Percentiles rank a stretch among this genome's conserved stretches.
Evolutionary conservation across 2,797 vertebrate genomes (phyloP).

Genomic region (Pagetopsis macropterus): DNA sequence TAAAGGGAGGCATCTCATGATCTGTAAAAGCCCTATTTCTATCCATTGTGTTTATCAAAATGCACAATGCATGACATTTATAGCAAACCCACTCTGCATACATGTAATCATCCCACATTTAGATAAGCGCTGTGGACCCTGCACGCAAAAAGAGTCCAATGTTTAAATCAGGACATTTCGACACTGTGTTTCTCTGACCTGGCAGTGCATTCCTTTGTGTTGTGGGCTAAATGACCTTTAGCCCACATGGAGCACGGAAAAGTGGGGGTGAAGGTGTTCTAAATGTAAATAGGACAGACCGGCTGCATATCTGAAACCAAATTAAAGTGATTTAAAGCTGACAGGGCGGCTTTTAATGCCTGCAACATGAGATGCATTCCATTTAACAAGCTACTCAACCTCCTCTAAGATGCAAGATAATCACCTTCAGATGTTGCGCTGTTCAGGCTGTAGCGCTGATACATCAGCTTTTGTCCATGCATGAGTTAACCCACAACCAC

Average conservation of each 20-base stretch:
- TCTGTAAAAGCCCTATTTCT: constrained; percentile 9
- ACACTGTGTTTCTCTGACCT: constrained; percentile 3
- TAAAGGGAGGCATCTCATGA: not conserved
- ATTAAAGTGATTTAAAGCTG: constrained; percentile 38
- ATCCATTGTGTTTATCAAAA: not conserved
- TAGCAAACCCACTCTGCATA: not conserved
- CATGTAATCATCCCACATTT: constrained; percentile 53
- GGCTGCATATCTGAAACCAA: constrained; percentile 41
- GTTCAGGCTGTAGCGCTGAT: not conserved
- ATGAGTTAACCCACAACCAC: not conserved
- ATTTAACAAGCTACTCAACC: not conserved
- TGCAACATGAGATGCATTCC: constrained; percentile 21
- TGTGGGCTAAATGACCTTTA: constrained; percentile 46
- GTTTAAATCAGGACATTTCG: constrained; percentile 5
- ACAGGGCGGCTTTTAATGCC: constrained; percentile 13
- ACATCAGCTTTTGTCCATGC: not conserved
- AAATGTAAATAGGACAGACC: constrained; percentile 22
- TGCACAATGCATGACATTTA: not conserved
- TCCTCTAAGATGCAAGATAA: not conserved
- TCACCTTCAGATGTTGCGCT: not conserved
- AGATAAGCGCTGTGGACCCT: constrained; percentile 10
- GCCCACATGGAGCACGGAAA: constrained; percentile 39
- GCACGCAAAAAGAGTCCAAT: not conserved
- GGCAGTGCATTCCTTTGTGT: constrained; percentile 33
- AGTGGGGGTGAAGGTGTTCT: constrained; percentile 6